Percentiles rank a stretch among this genome's conserved stretches.
Conservation (phyloP, 1,140 invertebrate genomes). For the Lethrus apterus region DNA sequence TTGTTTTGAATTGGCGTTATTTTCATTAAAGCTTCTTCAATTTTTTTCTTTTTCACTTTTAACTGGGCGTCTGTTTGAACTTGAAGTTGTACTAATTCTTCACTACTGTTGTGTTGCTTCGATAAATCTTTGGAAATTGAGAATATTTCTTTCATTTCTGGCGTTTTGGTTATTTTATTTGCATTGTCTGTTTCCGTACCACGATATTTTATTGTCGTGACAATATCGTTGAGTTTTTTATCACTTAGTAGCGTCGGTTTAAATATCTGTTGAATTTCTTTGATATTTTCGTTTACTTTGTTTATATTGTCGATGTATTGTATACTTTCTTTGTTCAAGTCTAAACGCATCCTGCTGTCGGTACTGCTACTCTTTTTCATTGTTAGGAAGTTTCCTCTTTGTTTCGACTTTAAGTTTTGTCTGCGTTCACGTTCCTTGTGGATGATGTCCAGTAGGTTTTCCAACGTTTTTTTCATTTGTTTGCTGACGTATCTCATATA, state of each 20-base stretch:
- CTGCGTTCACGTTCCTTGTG: slow-evolving; percentile 25
- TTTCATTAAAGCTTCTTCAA: slow-evolving; percentile 5
- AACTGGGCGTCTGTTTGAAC: slow-evolving; percentile 5
- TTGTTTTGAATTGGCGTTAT: too few species aligned
- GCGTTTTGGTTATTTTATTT: not conserved
- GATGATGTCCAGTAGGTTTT: slow-evolving; percentile 28
- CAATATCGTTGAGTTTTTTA: not conserved
- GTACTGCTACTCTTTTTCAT: not conserved
- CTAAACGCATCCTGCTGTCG: not conserved
- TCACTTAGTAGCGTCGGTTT: slow-evolving; percentile 5
- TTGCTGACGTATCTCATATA: slow-evolving; percentile 25
- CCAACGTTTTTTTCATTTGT: slow-evolving; percentile 31
- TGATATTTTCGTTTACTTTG: slow-evolving; percentile 16
- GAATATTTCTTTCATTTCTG: too few species aligned
- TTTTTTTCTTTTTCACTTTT: not conserved
- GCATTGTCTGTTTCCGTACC: not conserved
- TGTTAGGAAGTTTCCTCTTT: not conserved
- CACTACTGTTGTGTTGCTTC: too few species aligned
- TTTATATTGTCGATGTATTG: slow-evolving; percentile 16
- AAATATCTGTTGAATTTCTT: slow-evolving; percentile 22
- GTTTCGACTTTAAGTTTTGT: not conserved
- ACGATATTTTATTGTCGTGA: not conserved
- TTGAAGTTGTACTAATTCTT: too few species aligned
- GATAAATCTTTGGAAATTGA: too few species aligned
- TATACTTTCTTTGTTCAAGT: slow-evolving; percentile 2